phyloP scores from a whole-genome alignment of 2,113 vertebrate species.

The Agapornis roseicollis region DNA sequence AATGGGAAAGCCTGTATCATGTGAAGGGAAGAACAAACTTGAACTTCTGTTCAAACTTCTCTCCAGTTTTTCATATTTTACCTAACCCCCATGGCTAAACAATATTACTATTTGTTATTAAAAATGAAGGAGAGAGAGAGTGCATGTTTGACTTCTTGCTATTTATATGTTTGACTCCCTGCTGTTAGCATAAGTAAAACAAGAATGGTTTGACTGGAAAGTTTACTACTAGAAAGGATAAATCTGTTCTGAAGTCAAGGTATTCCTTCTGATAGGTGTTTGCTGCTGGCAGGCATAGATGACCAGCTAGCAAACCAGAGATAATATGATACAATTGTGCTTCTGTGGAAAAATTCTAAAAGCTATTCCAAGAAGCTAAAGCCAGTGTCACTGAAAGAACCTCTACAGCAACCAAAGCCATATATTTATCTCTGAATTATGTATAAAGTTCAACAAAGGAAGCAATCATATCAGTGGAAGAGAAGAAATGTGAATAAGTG shows the following conservation, averaged over 20 bases:
- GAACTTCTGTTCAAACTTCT: not conserved
- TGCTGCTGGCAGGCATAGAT: not conserved
- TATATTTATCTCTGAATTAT: not conserved
- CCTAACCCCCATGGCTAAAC: not conserved
- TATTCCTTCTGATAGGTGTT: not conserved
- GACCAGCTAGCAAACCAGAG: not conserved
- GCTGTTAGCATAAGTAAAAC: not conserved
- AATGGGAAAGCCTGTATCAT: not conserved
- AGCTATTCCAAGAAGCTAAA: not conserved
- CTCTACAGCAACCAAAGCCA: not conserved
- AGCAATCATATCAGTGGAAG: not conserved
- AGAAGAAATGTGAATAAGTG: conserved; percentile 1
- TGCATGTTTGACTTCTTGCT: not conserved
- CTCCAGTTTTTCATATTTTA: not conserved
- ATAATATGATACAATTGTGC: not conserved
- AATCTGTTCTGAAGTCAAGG: not conserved
- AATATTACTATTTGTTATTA: not conserved
- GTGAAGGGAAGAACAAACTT: not conserved
- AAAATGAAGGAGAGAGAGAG: not conserved
- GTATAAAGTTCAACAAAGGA: conserved; percentile 4
- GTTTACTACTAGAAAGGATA: not conserved
- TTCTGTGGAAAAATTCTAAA: not conserved
- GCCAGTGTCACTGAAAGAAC: not conserved
- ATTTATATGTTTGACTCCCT: not conserved
- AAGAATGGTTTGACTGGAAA: not conserved